Evolutionary conservation across 2,888 invertebrate genomes (phyloP).

Genomic region (Gibbula magus): DNA sequence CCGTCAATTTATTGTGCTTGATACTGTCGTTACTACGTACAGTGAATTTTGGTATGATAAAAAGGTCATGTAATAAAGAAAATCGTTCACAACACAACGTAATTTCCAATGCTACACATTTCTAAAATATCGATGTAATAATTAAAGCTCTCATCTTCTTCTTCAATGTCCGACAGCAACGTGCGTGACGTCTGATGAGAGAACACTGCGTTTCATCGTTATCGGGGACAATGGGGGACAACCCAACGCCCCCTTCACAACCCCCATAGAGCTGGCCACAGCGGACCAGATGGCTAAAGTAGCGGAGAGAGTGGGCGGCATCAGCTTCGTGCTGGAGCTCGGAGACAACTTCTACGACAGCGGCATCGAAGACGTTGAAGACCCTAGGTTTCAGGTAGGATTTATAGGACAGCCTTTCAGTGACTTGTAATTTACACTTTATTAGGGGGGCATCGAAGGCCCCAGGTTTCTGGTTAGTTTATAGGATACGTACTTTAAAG

Average conservation of each 20-base stretch:
- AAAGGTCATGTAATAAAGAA: too few relatives aligned
- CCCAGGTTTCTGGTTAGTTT: too few relatives aligned
- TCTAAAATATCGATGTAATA: too few relatives aligned
- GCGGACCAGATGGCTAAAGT: conserved; percentile 73
- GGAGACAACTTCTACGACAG: conserved; percentile 78
- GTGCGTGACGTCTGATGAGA: conserved; percentile 25
- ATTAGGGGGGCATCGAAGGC: neutral
- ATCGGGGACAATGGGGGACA: conserved; percentile 76
- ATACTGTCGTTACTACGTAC: too few relatives aligned
- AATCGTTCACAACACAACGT: too few relatives aligned
- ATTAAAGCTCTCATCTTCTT: too few relatives aligned
- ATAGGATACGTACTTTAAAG: too few relatives aligned
- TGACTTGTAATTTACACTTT: neutral
- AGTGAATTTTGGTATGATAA: too few relatives aligned
- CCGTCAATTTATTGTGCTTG: too few relatives aligned
- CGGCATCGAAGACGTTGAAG: conserved; percentile 75
- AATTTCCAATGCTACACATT: too few relatives aligned
- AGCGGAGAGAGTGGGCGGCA: conserved; percentile 49
- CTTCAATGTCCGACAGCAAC: too few relatives aligned
- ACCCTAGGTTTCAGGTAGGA: conserved; percentile 75
- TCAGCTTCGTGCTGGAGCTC: conserved; percentile 71
- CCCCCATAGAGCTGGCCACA: conserved; percentile 74
- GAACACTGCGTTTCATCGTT: conserved; percentile 62
- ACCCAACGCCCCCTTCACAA: conserved; percentile 72
- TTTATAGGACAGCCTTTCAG: neutral